phyloP scores from a whole-genome alignment of 2,113 vertebrate genomes.

The Pomatorhinus ruficollis region DNA sequence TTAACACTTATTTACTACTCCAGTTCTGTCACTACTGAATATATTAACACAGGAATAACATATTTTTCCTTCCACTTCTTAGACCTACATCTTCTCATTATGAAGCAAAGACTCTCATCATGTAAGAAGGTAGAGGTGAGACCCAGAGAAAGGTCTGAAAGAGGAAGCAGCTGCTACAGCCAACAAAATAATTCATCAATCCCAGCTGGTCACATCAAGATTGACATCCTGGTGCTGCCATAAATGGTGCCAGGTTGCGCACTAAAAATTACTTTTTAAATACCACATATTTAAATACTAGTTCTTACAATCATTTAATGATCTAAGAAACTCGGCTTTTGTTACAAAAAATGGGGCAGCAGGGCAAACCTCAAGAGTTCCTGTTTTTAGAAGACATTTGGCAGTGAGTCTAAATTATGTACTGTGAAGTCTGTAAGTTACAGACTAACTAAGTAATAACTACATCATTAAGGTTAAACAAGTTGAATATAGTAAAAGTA shows the following conservation, averaged over 20 bases:
- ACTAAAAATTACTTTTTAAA: background rate
- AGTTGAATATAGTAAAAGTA: background rate
- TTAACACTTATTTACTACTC: background rate
- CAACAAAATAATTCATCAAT: background rate
- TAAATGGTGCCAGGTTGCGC: background rate
- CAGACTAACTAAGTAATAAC: background rate
- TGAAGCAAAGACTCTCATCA: background rate
- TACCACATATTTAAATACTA: background rate
- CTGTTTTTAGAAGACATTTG: background rate
- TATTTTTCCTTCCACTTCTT: background rate
- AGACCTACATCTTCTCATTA: background rate
- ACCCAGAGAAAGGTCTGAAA: background rate
- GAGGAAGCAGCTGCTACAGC: background rate
- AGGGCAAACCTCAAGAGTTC: background rate
- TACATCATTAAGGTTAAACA: background rate
- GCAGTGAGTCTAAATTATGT: background rate
- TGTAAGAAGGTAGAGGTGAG: background rate
- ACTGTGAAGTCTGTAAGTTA: background rate
- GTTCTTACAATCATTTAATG: background rate
- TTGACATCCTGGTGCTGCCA: background rate
- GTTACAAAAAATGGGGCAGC: background rate
- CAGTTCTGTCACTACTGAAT: background rate
- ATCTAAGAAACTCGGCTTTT: background rate
- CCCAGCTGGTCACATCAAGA: background rate
- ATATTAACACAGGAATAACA: background rate